Evolutionary conservation across 2,888 invertebrate genomes (phyloP), one percentile per base, ranked within the genome.

Genomic region (Coenonympha glycerion): DNA sequence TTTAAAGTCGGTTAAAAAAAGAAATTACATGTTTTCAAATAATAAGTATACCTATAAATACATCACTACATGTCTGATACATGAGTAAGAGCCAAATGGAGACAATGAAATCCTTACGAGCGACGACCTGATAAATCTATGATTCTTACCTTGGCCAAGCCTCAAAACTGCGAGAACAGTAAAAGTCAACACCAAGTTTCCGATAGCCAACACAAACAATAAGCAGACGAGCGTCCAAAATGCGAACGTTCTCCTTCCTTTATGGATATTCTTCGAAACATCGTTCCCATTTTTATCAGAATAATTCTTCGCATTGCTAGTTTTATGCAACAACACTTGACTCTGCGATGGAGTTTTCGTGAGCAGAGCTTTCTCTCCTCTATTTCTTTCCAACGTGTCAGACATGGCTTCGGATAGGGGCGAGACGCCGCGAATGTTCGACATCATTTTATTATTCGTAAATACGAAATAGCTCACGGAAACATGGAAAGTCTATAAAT

Each of bases 161-260:
- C 93, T 87, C 34, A 96, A 73, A 0, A 96, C 95, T 5, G 93
- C 92, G 49, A 95, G 89, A 46, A 96, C 93, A 0, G 93, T 92
- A 31, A 95, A 89, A 0, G 95, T 96, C 2, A 96, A 79, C 30
- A 94, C 81, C 44, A 95, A 87, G 81, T 96, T 95, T 8, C 94
- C 94, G 33, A 94, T 88, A 0, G 94, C 93, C 15, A 96, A 76
- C 5, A 94, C 76, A 47, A 93, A 89, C 5, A 94, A 74, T 28
- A 94, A 77, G 37, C 89, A 87, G 24, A 95, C 91, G 8, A 95
- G 82, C 0, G 92, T 92, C 95, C 95, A 95, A 66, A 96, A 92
- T 0, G 91, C 92, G 62, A 93, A 91, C 0, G 92, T 91, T 71
- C 90, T 90, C 24, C 90, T 73, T 8, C 90, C 90, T 59, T 71